phyloP scores from a whole-genome alignment of 2,888 invertebrate species.

The Gerosis bhagava region DNA sequence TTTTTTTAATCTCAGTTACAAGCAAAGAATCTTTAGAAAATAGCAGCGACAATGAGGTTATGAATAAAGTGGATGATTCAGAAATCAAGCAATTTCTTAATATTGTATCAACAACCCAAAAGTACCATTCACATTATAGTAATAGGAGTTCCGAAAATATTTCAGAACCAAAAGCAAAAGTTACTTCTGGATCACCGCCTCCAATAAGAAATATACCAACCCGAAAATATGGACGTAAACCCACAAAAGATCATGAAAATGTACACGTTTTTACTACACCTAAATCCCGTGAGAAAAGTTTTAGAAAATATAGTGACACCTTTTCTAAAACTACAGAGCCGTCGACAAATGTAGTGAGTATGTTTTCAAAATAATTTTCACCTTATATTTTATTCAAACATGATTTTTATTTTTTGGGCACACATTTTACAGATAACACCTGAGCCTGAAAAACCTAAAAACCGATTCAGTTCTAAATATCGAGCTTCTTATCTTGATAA shows the following conservation, averaged over 20 bases:
- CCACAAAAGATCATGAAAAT: slow-evolving; percentile 45
- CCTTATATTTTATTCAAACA: neutral
- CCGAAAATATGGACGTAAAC: slow-evolving; percentile 57
- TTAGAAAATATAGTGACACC: slow-evolving; percentile 61
- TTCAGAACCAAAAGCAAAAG: slow-evolving; percentile 41
- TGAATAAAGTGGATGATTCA: slow-evolving; percentile 46
- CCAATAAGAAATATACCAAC: slow-evolving; percentile 66
- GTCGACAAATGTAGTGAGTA: slow-evolving; percentile 70
- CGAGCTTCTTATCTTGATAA: slow-evolving; percentile 76
- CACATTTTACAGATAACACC: slow-evolving; percentile 60
- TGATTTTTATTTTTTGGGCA: slow-evolving; percentile 28
- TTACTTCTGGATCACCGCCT: slow-evolving; percentile 46
- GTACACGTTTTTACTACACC: slow-evolving; percentile 41
- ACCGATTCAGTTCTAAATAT: slow-evolving; percentile 83
- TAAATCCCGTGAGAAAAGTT: slow-evolving; percentile 50
- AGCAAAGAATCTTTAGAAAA: slow-evolving; percentile 65
- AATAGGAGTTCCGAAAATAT: slow-evolving; percentile 42
- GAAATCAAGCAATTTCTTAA: slow-evolving; percentile 47
- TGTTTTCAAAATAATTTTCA: neutral
- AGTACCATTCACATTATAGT: slow-evolving; percentile 67
- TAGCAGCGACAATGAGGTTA: slow-evolving; percentile 48
- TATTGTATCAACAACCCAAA: slow-evolving; percentile 50
- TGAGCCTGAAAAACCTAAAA: slow-evolving; percentile 72
- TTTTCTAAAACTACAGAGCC: slow-evolving; percentile 68
- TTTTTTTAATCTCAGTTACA: slow-evolving; percentile 59